A percentile compares a stretch with the other conserved stretches of the same genome.
These are phyloP conservation scores for Cerceris rybyensis DNA, from an alignment of 2,888 invertebrate genomes.

Conservation along the genomic window DNA sequence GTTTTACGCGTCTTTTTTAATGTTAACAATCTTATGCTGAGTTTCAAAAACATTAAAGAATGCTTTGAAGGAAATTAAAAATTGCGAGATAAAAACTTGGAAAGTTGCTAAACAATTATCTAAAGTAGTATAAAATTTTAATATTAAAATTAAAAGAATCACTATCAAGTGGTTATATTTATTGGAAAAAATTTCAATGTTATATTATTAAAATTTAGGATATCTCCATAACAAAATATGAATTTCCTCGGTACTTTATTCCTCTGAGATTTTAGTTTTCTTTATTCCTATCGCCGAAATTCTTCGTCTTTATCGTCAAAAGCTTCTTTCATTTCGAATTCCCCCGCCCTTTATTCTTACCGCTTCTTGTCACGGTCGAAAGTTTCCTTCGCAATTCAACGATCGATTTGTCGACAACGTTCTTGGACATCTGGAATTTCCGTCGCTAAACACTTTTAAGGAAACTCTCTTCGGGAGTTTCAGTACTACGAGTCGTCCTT, in stretches of 20 bases:
- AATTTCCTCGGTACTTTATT: neutral
- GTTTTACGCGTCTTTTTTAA: too few species aligned
- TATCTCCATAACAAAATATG: neutral
- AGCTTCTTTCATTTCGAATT: neutral
- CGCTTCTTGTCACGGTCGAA: constrained; percentile 35
- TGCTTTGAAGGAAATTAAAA: too few species aligned
- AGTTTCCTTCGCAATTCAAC: constrained; percentile 67
- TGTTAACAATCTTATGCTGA: too few species aligned
- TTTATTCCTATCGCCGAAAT: neutral
- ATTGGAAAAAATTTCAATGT: too few species aligned
- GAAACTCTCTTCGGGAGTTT: constrained; percentile 7
- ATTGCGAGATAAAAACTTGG: too few species aligned
- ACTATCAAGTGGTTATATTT: too few species aligned
- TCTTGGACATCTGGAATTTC: constrained; percentile 48
- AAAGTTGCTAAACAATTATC: too few species aligned
- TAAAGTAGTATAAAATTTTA: too few species aligned
- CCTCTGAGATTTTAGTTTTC: neutral
- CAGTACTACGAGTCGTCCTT: neutral
- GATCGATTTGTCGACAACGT: constrained; percentile 66
- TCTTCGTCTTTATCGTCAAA: neutral
- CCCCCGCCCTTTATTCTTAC: constrained; percentile 6
- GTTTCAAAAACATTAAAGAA: too few species aligned
- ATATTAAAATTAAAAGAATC: too few species aligned
- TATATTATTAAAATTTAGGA: too few species aligned
- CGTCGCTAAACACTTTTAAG: constrained; percentile 44